Base-by-base conservation (phyloP, 2,888 invertebrate genomes). In the Amphiduros pacificus region DNA sequence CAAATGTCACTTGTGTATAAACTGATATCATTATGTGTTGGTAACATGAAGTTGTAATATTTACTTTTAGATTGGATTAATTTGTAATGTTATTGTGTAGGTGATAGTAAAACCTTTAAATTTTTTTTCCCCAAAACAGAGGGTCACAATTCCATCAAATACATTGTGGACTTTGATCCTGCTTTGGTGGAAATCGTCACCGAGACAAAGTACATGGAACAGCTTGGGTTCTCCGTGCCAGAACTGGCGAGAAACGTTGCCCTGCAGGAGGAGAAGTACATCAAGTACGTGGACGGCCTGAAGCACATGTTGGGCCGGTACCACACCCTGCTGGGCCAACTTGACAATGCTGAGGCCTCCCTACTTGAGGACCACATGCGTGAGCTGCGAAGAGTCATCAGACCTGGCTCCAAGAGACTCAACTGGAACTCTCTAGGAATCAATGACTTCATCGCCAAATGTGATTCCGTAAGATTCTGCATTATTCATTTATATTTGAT, bases 391-490 rank as follows among this genome's bases (percentile, higher is more conserved):
- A 71, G 82, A 29, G 77, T 79, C 22, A 75, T 83, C 63, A 87
- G 91, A 73, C 92, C 92, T 2, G 94, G 94, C 0, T 84, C 92
- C 0, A 89, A 89, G 2, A 87, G 93, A 29, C 88, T 93, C 60
- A 91, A 90, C 50, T 95, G 95, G 94, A 90, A 89, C 65, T 91
- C 93, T 0, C 85, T 94, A 17, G 90, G 91, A 28, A 91, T 94
- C 49, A 84, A 85, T 20, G 91, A 91, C 64, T 95, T 90, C 78
- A 86, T 89, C 2, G 77, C 82, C 0, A 84, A 84, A 53, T 88
- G 90, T 69, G 83, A 85, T 55, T 49, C 58, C 32, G 58, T n/a
- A n/a, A n/a, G n/a, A n/a, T n/a, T n/a, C n/a, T n/a, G n/a, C n/a
- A n/a, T n/a, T n/a, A n/a, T n/a, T n/a, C n/a, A n/a, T n/a, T n/a